Conservation (phyloP, 53 echinoderm and acorn worm genomes). For the Arbacia lixula region DNA sequence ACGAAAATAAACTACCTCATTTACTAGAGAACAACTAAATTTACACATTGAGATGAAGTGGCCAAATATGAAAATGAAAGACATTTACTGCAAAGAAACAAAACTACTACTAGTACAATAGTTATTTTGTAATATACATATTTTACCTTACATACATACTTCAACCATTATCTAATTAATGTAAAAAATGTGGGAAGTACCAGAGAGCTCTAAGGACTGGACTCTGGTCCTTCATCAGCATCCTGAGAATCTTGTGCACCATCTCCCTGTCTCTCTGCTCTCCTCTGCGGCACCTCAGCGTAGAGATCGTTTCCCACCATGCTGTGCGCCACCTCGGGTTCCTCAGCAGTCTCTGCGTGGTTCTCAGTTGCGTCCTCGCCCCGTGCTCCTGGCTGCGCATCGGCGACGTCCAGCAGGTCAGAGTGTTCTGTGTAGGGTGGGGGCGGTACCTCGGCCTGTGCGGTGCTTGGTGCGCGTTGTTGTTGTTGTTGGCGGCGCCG, state of each 20-base stretch:
- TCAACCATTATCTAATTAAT: background rate
- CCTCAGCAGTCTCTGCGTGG: background rate
- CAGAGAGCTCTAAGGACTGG: background rate
- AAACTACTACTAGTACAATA: too few species aligned
- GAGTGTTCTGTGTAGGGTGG: conserved; percentile 1
- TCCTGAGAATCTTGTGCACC: conserved; percentile 5
- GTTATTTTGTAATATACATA: background rate
- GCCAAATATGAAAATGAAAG: too few species aligned
- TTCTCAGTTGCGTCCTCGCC: background rate
- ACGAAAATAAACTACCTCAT: too few species aligned
- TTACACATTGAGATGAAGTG: too few species aligned
- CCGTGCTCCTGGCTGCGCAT: background rate
- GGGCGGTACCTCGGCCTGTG: background rate
- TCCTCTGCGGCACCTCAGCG: conserved; percentile 42
- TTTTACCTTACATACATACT: background rate
- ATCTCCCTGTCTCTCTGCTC: conserved; percentile 10
- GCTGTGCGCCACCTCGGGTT: background rate
- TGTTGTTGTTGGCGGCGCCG: too few species aligned
- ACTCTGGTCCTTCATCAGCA: background rate
- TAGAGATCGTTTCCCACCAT: conserved; percentile 46
- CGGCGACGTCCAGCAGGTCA: background rate
- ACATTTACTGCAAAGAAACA: too few species aligned
- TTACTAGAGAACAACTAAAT: too few species aligned
- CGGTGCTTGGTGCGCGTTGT: background rate
- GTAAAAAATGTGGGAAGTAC: background rate